Base-by-base conservation (phyloP, 2,113 vertebrate genomes). In the Agapornis roseicollis region DNA sequence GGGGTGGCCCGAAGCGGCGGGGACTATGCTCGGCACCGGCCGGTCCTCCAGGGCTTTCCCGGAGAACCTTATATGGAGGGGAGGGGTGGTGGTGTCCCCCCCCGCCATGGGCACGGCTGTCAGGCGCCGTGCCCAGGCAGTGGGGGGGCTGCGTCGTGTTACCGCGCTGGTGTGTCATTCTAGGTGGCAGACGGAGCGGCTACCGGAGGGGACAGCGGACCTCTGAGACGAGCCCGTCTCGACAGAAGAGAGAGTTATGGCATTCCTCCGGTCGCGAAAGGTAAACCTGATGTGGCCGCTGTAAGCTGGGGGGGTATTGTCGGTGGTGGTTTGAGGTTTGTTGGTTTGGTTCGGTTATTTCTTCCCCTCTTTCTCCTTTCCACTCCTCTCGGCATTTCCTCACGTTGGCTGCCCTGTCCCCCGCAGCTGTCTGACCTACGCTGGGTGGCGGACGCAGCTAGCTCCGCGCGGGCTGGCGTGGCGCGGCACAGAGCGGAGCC, bases 401-500 rank as follows among this genome's bases (percentile, higher is more conserved):
- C n/a, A 58, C 33, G 22, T 35, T 35, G 33, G 13, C 55, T 23
- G 55, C 55, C 33, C 20, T 58, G 13, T 35, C 13, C 13, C 56
- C 56, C 22, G 22, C 33, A 58, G 56, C 56, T 24, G 33, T 13
- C 13, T 35, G 56, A 22, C 9, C 56, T 24, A 7, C 22, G 14
- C 10, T 5, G 15, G 33, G 14, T 5, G 33, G 11, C 13, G 31
- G 18, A 10, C 25, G 8, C 49, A 4, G 17, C 9, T 7, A 31
- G 73, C 35, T 24, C 65, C 4, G 29, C 18, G 18, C n/a, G 8
- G 20, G 35, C 14, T 16, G 29, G 33, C 33, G 8, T 20, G 9
- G 20, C 2, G 13, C 24, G 28, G 5, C 5, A 0, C 24, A 23
- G 15, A 6, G 12, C n/a, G 12, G 27, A 7, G 50, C 2, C 4